Percentiles rank a stretch among this genome's conserved stretches.
Conservation (phyloP, 2,113 vertebrate species). For the Vulpes ferrilata region DNA sequence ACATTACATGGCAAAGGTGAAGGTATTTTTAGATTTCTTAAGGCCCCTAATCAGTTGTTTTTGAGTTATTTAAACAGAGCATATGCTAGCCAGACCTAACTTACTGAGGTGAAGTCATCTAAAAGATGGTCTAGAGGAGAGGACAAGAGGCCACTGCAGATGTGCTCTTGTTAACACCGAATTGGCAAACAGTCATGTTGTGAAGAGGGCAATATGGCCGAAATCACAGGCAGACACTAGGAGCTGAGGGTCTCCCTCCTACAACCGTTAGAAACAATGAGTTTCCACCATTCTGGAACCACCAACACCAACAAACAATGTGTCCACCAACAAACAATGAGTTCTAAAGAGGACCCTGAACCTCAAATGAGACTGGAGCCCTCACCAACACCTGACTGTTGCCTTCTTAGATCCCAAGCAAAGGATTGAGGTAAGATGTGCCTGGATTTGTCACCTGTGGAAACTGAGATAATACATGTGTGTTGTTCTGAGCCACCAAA, state of each 20-base stretch:
- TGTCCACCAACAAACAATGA: no score
- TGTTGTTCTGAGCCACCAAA: not conserved
- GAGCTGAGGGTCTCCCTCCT: not conserved
- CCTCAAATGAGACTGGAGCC: not conserved
- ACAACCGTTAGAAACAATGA: fast-evolving
- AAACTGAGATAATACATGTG: not conserved
- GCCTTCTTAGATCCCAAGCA: not conserved
- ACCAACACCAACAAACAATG: no score
- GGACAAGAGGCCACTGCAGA: not conserved
- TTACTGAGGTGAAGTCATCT: not conserved
- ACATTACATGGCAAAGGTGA: not conserved
- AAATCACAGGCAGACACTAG: not conserved
- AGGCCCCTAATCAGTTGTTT: not conserved
- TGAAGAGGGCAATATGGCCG: not conserved
- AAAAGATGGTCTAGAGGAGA: not conserved
- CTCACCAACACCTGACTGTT: not conserved
- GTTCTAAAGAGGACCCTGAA: not conserved
- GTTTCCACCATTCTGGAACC: no score
- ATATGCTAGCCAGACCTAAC: not conserved
- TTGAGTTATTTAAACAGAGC: not conserved
- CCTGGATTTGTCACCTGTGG: not conserved
- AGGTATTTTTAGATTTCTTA: not conserved
- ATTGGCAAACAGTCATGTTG: not conserved
- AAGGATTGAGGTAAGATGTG: not conserved
- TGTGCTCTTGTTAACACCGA: not conserved